phyloP scores from a whole-genome alignment of 92 coral and sea anemone species.

The Epizoanthus ramosus region DNA sequence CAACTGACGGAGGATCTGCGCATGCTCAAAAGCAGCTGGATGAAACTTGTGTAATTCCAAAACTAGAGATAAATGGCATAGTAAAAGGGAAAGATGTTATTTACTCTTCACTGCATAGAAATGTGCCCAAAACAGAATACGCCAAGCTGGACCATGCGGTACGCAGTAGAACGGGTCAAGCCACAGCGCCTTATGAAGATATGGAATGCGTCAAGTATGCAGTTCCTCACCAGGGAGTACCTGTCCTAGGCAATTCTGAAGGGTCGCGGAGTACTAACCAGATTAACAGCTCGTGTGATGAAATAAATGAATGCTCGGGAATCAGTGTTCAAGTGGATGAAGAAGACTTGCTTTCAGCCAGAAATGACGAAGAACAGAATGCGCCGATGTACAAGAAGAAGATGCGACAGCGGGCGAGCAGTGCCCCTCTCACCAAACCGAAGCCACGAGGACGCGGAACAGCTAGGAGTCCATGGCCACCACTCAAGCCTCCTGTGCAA shows the following conservation, averaged over 20 bases:
- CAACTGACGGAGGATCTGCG: too few species aligned
- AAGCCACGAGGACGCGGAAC: slow-evolving; percentile 1
- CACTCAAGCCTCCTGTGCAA: background rate
- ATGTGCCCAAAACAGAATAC: slow-evolving; percentile 17
- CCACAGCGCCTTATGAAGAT: slow-evolving; percentile 13
- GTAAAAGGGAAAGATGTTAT: background rate
- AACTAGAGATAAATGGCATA: background rate
- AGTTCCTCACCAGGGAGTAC: background rate
- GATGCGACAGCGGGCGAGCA: slow-evolving; percentile 9
- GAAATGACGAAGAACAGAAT: background rate
- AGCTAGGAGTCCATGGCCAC: background rate
- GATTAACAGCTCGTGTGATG: too few species aligned
- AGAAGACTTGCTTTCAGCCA: background rate
- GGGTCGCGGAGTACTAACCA: too few species aligned
- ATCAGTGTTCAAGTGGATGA: background rate
- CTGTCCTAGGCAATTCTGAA: background rate
- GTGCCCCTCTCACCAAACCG: slow-evolving; percentile 6
- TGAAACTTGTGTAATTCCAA: background rate
- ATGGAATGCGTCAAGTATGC: slow-evolving; percentile 14
- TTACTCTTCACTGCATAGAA: slow-evolving; percentile 27
- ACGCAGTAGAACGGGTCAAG: background rate
- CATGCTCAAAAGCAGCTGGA: too few species aligned
- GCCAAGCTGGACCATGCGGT: background rate
- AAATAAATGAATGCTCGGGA: background rate
- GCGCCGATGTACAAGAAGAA: background rate